A percentile compares a stretch with the other conserved stretches of the same genome.
These are phyloP conservation scores for Apomyelois bistriatella DNA, from an alignment of 2,888 invertebrate genomes.

Conservation along the genomic window DNA sequence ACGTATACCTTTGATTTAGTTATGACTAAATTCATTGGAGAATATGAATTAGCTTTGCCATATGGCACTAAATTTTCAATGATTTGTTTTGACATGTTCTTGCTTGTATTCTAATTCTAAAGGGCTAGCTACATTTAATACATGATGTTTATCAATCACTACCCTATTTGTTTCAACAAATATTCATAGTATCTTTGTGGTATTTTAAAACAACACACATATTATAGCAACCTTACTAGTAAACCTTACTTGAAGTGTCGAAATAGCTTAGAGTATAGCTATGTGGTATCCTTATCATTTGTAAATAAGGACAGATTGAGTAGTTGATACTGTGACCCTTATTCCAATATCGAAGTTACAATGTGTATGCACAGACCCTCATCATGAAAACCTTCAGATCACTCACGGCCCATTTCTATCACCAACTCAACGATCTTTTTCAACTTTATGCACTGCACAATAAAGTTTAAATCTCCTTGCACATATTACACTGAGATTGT, in stretches of 20 bases:
- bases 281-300: slow-evolving; percentile 29
- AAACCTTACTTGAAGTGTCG: slow-evolving; percentile 26
- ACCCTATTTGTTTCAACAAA: not conserved
- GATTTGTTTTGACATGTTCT: too few species aligned
- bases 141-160: not conserved
- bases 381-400: slow-evolving; percentile 36
- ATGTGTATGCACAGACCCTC: slow-evolving; percentile 44
- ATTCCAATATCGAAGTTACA: slow-evolving; percentile 31
- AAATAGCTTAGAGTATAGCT: slow-evolving; percentile 25
- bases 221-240: slow-evolving; percentile 23
- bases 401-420: slow-evolving; percentile 60
- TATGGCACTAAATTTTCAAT: too few species aligned
- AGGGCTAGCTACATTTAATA: not conserved
- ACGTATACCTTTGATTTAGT: too few species aligned
- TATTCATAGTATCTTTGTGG: slow-evolving; percentile 8
- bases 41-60: too few species aligned
- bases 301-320: slow-evolving; percentile 18
- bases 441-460: slow-evolving; percentile 74
- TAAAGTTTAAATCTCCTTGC: slow-evolving; percentile 71
- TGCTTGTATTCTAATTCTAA: too few species aligned
- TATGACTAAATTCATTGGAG: too few species aligned
- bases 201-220: slow-evolving; percentile 31
- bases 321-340: slow-evolving; percentile 21
- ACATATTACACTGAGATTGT: slow-evolving; percentile 58
- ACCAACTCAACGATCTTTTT: slow-evolving; percentile 49